Base-by-base conservation (phyloP, 2,888 invertebrate species). In the Diogma glabrata region DNA sequence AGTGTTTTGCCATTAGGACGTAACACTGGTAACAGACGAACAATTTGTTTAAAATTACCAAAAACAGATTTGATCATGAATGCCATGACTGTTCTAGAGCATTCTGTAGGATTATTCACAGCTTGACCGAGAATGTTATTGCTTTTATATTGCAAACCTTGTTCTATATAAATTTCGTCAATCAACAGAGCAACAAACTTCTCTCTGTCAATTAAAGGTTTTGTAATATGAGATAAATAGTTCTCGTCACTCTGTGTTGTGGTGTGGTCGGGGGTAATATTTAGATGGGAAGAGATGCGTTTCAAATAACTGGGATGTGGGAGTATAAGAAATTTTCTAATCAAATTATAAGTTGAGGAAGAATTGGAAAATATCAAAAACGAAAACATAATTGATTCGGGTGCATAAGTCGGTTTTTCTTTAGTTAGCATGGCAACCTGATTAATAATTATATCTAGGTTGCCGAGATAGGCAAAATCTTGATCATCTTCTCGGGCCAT, bases 11-110 rank as follows among this genome's bases (percentile, higher is more conserved):
- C n/a, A 12, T n/a, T 22, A 22, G 43, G n/a, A n/a, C 22, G 6
- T 22, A 22, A 22, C 9, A 43, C n/a, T 5, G 22, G 43, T 3
- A 43, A 12, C 6, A 40, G 19, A 9, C 40, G 40, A 40, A 40
- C 10, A n/a, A 40, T 19, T 40, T 40, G 9, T 40, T 40, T 40
- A 19, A 40, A 40, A 40, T 14, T 40, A 12, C 40, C 40, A 40
- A 19, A 40, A 40, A 19, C 20, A 12, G 40, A 40, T 19, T 40
- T 40, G 6, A 40, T 40, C 40, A 9, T 40, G 14, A 9, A 40
- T 5, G n/a, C 12, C 17, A 40, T 40, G 4, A 40, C 12, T n/a
- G 36, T 36, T 12, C 40, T 6, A n/a, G n/a, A n/a, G n/a, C n/a
- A n/a, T n/a, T n/a, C n/a, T n/a, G n/a, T n/a, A n/a, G n/a, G n/a